Conservation (phyloP, 1,140 invertebrate species). For the Ostrea denselamellosa region DNA sequence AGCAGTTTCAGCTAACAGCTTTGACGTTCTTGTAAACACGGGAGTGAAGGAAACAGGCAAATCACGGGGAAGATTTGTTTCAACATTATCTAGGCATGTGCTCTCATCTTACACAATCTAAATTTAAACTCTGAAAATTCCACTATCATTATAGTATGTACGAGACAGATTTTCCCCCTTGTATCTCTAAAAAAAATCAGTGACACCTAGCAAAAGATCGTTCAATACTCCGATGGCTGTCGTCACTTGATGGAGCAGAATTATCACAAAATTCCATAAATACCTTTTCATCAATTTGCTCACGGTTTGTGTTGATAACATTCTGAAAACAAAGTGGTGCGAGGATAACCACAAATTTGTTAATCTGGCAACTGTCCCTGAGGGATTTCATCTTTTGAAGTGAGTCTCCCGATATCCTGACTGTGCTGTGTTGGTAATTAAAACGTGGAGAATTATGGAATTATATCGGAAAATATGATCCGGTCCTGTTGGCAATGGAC, state of each 20-base stretch:
- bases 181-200: background rate
- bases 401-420: background rate
- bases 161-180: background rate
- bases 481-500: background rate
- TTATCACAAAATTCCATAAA: conserved; percentile 24
- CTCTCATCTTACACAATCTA: no score
- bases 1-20: no score
- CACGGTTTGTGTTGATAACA: background rate
- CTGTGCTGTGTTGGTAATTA: background rate
- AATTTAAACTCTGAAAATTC: no score
- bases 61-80: no score
- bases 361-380: background rate
- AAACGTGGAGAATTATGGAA: background rate
- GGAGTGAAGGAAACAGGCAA: no score
- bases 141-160: background rate
- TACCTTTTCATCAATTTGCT: background rate
- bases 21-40: no score
- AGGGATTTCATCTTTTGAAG: conserved; percentile 14
- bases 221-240: background rate
- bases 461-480: background rate
- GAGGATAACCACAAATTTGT: background rate
- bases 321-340: background rate
- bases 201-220: background rate
- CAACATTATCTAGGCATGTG: no score
- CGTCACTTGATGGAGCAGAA: background rate